Conservation (phyloP, 2,113 vertebrate species). For the Aepyceros melampus region DNA sequence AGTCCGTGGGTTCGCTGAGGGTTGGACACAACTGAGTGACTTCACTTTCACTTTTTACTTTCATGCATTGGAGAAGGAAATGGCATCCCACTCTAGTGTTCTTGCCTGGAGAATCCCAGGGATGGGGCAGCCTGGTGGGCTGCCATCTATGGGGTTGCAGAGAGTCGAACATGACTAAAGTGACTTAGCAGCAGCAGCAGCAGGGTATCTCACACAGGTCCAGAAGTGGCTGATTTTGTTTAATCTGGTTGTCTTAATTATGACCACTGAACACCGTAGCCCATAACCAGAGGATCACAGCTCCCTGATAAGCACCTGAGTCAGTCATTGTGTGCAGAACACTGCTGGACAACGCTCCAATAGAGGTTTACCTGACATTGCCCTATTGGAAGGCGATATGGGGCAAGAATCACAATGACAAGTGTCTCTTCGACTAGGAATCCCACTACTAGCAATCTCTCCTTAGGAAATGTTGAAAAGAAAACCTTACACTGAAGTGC, state of each 20-base stretch:
- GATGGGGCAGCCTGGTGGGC: too few species aligned
- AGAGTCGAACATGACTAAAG: too few species aligned
- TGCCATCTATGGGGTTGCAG: too few species aligned
- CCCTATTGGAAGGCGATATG: not conserved
- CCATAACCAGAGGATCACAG: not conserved
- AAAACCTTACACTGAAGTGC: not conserved
- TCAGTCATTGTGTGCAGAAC: not conserved
- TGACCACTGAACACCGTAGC: not conserved
- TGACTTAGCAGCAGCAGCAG: too few species aligned
- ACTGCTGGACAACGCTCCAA: not conserved
- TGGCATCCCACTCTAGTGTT: too few species aligned
- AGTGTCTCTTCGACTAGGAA: not conserved
- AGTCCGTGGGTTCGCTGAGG: too few species aligned
- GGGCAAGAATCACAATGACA: not conserved
- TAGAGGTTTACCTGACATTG: not conserved
- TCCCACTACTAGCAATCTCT: not conserved
- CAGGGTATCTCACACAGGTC: not conserved
- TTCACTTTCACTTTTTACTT: too few species aligned
- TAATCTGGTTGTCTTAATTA: not conserved
- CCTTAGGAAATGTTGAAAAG: not conserved
- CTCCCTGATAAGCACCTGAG: not conserved
- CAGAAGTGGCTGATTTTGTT: not conserved
- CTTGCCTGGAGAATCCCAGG: too few species aligned
- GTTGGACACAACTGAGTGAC: too few species aligned
- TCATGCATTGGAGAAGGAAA: too few species aligned